Percentiles rank a stretch among this genome's conserved stretches.
These are phyloP conservation scores for Aporophyla nigra DNA, from an alignment of 2,888 invertebrate species.

Conservation along the genomic window DNA sequence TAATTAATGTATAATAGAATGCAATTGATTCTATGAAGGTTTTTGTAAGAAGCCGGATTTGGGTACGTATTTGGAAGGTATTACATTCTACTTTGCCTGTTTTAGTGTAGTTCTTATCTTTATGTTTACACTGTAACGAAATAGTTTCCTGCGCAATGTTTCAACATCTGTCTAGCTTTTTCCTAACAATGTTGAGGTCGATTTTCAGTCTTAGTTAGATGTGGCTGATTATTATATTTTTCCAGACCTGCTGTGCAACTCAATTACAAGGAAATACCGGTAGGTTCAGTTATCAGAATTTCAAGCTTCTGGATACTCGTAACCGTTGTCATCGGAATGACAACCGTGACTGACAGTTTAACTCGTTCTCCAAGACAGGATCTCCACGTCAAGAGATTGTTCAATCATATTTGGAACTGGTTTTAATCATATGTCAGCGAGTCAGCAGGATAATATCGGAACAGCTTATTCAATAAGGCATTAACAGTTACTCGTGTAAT, in stretches of 20 bases:
- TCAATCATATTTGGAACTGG: neutral
- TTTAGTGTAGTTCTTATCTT: slow-evolving; percentile 30
- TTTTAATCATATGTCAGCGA: neutral
- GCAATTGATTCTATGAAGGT: slow-evolving; percentile 48
- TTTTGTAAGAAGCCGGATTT: slow-evolving; percentile 56
- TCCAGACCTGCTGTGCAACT: slow-evolving; percentile 6
- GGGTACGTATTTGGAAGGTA: slow-evolving; percentile 23
- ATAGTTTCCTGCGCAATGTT: slow-evolving; percentile 35
- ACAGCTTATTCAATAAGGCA: slow-evolving; percentile 16
- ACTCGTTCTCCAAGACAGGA: slow-evolving; percentile 1
- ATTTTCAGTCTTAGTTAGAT: slow-evolving; percentile 24
- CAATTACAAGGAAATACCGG: neutral
- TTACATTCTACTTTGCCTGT: slow-evolving; percentile 31
- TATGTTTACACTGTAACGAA: slow-evolving; percentile 22
- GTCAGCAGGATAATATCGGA: neutral
- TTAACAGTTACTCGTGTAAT: neutral
- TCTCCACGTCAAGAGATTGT: slow-evolving; percentile 5
- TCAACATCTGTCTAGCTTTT: slow-evolving; percentile 38
- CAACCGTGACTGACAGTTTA: slow-evolving; percentile 23
- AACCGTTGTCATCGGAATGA: slow-evolving; percentile 23
- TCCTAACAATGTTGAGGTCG: neutral
- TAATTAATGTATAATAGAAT: slow-evolving; percentile 38
- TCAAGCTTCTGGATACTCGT: neutral
- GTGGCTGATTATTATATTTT: slow-evolving; percentile 17
- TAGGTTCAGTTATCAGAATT: slow-evolving; percentile 15